These are phyloP conservation scores for Pachliopta kotzebuea DNA, from an alignment of 2,888 invertebrate species.

Conservation along the genomic window DNA sequence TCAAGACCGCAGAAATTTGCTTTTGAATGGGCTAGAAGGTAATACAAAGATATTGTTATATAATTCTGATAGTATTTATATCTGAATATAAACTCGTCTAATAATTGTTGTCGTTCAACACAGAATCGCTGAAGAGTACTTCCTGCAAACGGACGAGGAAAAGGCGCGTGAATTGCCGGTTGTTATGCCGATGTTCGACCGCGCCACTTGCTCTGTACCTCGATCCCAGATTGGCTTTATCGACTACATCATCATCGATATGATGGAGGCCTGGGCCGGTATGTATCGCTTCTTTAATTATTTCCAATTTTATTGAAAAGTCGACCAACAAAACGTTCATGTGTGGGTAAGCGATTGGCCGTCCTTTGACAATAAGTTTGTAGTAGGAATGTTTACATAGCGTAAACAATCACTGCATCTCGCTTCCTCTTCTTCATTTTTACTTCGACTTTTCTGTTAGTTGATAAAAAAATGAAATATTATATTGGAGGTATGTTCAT, in stretches of 20 bases:
- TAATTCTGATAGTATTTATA: not conserved
- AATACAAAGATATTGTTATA: conserved; percentile 15
- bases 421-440: too few relatives aligned
- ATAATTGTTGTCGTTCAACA: conserved; percentile 8
- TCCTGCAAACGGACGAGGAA: conserved; percentile 98
- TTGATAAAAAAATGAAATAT: not conserved
- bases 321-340: not conserved
- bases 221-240: conserved; percentile 98
- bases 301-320: too few relatives aligned
- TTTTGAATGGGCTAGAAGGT: conserved; percentile 94
- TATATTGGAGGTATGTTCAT: not conserved
- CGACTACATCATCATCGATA: conserved; percentile 98
- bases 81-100: not conserved
- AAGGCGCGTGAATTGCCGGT: conserved; percentile 93
- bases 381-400: too few relatives aligned
- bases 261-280: conserved; percentile 99
- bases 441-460: not conserved
- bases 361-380: too few relatives aligned
- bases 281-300: conserved; percentile 42
- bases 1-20: conserved; percentile 91
- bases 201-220: conserved; percentile 96
- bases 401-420: too few relatives aligned
- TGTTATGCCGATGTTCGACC: conserved; percentile 99
- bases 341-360: not conserved
- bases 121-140: conserved; percentile 98